Evolutionary conservation across 2,797 vertebrate genomes (phyloP), one percentile per base, ranked within the genome.

Genomic region (Aldrovandia affinis): DNA sequence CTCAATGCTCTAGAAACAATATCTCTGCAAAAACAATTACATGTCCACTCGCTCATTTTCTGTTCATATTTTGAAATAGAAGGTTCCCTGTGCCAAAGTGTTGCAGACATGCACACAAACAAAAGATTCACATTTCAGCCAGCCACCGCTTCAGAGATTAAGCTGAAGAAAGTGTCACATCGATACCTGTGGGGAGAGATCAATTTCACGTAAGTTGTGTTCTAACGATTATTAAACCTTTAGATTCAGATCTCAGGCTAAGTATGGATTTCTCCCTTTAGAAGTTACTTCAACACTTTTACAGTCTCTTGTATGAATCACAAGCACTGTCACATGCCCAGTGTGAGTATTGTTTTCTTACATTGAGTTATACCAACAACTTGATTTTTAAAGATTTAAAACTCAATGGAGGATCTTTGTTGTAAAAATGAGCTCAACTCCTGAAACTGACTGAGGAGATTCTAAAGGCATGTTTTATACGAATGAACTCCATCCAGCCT

Each of bases 401-500:
- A 39, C 33, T 73, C 36, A 42, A 6, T 73, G 68, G 73, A 77
- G 73, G 39, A 77, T 77, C 25, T 42, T n/a, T 2, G 73, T 70
- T 70, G 68, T 77, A 47, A 77, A 77, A 44, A 77, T 77, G 73
- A 22, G 22, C 42, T 9, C 39, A 44, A n/a, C 39, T 77, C 73
- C 42, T 77, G 65, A 77, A 44, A 77, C 20, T n/a, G 25, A 47
- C 22, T 47, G 73, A 47, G 73, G 39, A 42, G 25, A 44, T 25
- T 20, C n/a, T 47, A 44, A 77, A 77, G 73, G 73, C 8, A n/a
- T 77, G 73, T 47, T 61, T 81, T 28, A 30, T 2, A 86, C 86
- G 86, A 83, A 89, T 89, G 79, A 73, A 90, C 83, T 90, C 83
- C 85, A 92, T 89, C 93, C 94, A 95, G 94, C 94, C 92, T 96